These are phyloP conservation scores for Pangasianodon gigas DNA, from an alignment of 2,113 vertebrate genomes.

Conservation along the genomic window DNA sequence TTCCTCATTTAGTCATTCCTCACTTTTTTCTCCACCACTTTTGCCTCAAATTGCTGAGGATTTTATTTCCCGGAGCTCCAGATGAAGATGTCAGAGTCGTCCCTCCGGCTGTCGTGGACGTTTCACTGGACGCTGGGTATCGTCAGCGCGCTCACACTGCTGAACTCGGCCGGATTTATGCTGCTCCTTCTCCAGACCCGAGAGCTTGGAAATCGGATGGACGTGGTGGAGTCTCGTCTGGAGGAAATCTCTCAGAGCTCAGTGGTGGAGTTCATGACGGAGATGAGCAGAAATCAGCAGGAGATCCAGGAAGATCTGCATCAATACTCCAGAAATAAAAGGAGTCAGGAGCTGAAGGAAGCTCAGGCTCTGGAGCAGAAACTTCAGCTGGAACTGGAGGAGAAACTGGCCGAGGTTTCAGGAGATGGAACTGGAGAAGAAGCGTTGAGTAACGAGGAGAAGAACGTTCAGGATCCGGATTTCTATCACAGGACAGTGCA, in stretches of 20 bases:
- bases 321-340: conserved; percentile 77
- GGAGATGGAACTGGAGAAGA: conserved; percentile 9
- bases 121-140: conserved; percentile 73
- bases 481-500: conserved; percentile 72
- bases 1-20: not conserved
- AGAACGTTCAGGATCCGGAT: conserved; percentile 44
- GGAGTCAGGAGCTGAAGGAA: conserved; percentile 73
- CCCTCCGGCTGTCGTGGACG: conserved; percentile 63
- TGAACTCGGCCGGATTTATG: conserved; percentile 82
- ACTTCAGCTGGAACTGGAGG: conserved; percentile 40
- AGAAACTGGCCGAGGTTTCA: conserved; percentile 33
- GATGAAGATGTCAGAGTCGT: conserved; percentile 8
- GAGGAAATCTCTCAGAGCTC: conserved; percentile 71
- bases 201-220: conserved; percentile 72
- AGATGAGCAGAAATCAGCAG: conserved; percentile 55
- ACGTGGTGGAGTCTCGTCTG: conserved; percentile 69
- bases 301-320: conserved; percentile 51
- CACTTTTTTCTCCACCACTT: not conserved
- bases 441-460: not conserved
- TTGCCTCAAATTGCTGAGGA: not conserved
- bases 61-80: conserved; percentile 18
- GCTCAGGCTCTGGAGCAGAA: conserved; percentile 55
- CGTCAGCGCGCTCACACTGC: conserved; percentile 71
- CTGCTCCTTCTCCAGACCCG: conserved; percentile 82
- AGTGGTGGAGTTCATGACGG: conserved; percentile 72